phyloP scores from a whole-genome alignment of 2,888 invertebrate genomes.

The Nebria brevicollis region DNA sequence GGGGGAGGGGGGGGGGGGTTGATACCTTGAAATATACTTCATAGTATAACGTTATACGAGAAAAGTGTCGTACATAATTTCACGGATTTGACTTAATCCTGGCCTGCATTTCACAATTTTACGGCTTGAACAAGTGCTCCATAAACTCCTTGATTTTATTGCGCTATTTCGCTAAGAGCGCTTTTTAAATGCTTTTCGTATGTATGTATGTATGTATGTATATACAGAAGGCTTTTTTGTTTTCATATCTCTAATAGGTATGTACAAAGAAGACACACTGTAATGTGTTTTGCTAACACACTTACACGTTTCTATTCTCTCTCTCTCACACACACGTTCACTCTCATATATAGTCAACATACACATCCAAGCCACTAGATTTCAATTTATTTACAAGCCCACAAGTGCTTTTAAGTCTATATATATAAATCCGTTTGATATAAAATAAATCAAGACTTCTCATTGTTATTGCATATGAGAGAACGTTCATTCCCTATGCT shows the following conservation, averaged over 20 bases:
- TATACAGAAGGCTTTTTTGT: background rate
- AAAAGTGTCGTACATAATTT: too few relatives aligned
- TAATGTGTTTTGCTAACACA: too few relatives aligned
- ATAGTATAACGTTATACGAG: too few relatives aligned
- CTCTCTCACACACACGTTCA: background rate
- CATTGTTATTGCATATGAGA: background rate
- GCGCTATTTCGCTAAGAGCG: background rate
- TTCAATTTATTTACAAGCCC: too few relatives aligned
- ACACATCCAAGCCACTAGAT: too few relatives aligned
- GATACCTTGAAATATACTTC: too few relatives aligned
- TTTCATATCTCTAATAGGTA: too few relatives aligned
- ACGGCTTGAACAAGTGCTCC: background rate
- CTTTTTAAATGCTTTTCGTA: background rate
- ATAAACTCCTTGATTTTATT: background rate
- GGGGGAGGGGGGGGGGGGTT: too few relatives aligned
- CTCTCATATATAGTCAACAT: background rate
- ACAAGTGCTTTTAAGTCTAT: background rate
- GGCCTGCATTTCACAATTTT: background rate
- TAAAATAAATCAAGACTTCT: too few relatives aligned
- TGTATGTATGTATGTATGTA: background rate
- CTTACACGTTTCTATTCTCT: too few relatives aligned
- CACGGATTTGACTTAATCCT: background rate
- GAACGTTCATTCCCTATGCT: background rate
- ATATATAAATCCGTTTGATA: background rate
- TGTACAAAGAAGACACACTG: too few relatives aligned